Evolutionary conservation across 2,888 invertebrate genomes (phyloP), one percentile per base, ranked within the genome.

Genomic region (Ypsolopha sequella): DNA sequence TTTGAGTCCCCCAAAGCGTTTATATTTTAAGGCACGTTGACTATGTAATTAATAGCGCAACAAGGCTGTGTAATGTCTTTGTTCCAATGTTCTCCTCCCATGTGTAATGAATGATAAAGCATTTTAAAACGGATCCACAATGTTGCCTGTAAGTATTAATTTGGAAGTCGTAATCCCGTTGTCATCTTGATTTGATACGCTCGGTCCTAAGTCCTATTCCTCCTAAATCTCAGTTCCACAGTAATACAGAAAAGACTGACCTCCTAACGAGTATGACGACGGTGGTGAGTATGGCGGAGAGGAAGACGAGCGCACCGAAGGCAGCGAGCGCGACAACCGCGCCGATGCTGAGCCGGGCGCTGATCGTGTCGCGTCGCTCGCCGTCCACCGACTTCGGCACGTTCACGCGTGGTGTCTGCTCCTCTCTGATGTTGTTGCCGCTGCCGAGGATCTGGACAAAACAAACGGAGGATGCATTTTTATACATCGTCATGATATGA

Each of bases 301-400:
- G 87, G 73, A 97, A 94, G 7, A 96, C 94, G 62, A 97, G 93
- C 7, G 93, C 95, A n/a, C 95, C 96, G 70, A 96, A 96, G 7
- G 95, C 95, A 2, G 94, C 95, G 11, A 97, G 84, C 0, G 96
- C 95, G 53, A 96, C 95, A 58, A 96, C 93, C 6, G 95, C 95
- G 51, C 95, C 95, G 53, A 95, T 84, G 76, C 95, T 95, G 24
- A 96, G 84, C 58, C 92, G 91, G 1, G 94, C 93, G 33, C 90
- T 89, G 57, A 89, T 74, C 14, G 89, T 70, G 64, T 90, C 87
- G 43, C 86, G 73, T 1, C 89, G 69, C 64, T 89, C 87, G 13
- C 90, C 88, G 69, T 90, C 89, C 50, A 92, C 91, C 0, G 93
- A 89, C 52, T 89, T 85, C 0, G 92, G 92, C 1, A 92, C 77